Evolutionary conservation across 1,140 invertebrate species (phyloP), one percentile per base, ranked within the genome.

Genomic region (Hestina assimilis): DNA sequence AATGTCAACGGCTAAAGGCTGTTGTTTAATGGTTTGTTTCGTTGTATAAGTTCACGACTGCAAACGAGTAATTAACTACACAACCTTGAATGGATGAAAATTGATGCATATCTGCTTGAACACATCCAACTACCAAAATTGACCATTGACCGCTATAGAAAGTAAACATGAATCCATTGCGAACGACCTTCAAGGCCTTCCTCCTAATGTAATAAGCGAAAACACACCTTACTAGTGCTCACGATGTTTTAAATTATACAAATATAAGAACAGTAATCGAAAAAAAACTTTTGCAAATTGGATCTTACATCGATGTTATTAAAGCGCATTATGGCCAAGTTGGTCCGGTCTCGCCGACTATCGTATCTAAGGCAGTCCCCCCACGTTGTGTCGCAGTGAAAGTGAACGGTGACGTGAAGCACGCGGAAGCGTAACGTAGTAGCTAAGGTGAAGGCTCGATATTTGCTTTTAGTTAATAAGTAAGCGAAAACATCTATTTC

Each of bases 91-190:
- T 17, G 40, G 33, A 50, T 23, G 21, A 17, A 35, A 51, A 19
- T 24, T 33, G 24, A 40, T 51, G 40, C 19, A 47, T 29, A 40
- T 12, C n/a, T n/a, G n/a, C 33, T 17, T 38, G 14, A 40, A 40
- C 23, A 26, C 17, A 24, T 28, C 15, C 26, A 45, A 45, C 40
- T 40, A 47, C 50, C 41, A 54, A 48, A 54, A 54, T 47, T 79
- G 75, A 78, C 75, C 75, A 72, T 71, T 80, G 79, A 80, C 79
- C 79, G 75, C 72, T 70, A 77, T 78, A 81, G 81, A 84, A 84
- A 84, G 81, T 79, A 79, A 83, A 83, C 74, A 61, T 54, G 48
- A 56, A 66, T 56, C 53, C 55, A 61, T 58, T 63, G 73, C 72
- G 69, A 64, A 69, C 70, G 80, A 76, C 78, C 80, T 79, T 83